phyloP scores from a whole-genome alignment of 2,797 vertebrate species.

The Sebastes variabilis region DNA sequence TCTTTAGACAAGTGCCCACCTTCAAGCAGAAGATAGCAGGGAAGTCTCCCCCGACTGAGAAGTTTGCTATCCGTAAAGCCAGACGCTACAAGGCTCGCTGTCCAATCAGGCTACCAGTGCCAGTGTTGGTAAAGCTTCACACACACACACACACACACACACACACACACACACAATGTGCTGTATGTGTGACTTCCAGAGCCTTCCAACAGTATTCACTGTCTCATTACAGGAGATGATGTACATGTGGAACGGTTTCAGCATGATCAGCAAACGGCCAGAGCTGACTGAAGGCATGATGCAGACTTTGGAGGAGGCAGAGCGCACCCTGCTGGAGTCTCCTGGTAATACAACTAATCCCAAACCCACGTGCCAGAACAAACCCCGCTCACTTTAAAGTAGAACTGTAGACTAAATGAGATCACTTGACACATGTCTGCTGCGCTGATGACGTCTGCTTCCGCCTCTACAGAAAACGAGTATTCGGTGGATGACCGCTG shows the following conservation, averaged over 20 bases:
- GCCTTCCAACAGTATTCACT: background rate
- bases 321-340: slow-evolving; percentile 77
- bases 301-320: slow-evolving; percentile 81
- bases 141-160: background rate
- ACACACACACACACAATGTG: too few species aligned
- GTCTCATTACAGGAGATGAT: slow-evolving; percentile 85
- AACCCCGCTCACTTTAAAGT: background rate
- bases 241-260: slow-evolving; percentile 93
- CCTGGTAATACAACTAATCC: slow-evolving; percentile 70
- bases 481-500: slow-evolving; percentile 81
- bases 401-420: background rate
- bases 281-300: slow-evolving; percentile 84
- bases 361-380: background rate
- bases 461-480: slow-evolving; percentile 76
- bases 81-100: slow-evolving; percentile 80
- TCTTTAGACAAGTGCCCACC: slow-evolving; percentile 80
- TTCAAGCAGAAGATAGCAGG: slow-evolving; percentile 90
- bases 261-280: slow-evolving; percentile 82
- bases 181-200: background rate
- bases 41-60: slow-evolving; percentile 90
- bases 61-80: slow-evolving; percentile 89
- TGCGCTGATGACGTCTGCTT: background rate
- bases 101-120: slow-evolving; percentile 78
- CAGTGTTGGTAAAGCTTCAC: slow-evolving; percentile 82
- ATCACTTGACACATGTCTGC: too few species aligned